phyloP scores from a whole-genome alignment of 2,888 invertebrate genomes.

The Orthonychiurus folsomi region DNA sequence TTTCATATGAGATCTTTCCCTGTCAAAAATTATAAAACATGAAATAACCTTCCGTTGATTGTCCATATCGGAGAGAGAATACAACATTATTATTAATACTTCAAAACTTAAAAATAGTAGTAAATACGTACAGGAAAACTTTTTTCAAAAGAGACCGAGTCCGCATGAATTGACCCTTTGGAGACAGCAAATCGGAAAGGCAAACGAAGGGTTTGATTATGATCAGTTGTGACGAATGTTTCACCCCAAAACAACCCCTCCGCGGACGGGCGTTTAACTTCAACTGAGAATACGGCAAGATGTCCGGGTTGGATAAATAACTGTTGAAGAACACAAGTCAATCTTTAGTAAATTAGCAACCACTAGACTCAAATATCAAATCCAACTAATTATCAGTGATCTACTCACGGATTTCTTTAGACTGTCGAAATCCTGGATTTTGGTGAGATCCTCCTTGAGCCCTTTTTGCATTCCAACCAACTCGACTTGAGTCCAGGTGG shows the following conservation, averaged over 20 bases:
- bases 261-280: slow-evolving; percentile 57
- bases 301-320: slow-evolving; percentile 52
- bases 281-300: slow-evolving; percentile 62
- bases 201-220: slow-evolving; percentile 56
- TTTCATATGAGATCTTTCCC: slow-evolving; percentile 68
- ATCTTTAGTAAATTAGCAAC: background rate
- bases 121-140: slow-evolving; percentile 65
- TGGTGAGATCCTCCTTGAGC: slow-evolving; percentile 39
- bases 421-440: slow-evolving; percentile 37
- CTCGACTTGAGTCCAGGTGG: slow-evolving; percentile 53
- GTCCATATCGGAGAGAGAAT: background rate
- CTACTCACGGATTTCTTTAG: slow-evolving; percentile 38
- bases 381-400: no score
- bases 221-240: slow-evolving; percentile 62
- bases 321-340: no score
- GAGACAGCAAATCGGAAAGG: slow-evolving; percentile 68
- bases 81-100: background rate
- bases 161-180: slow-evolving; percentile 61
- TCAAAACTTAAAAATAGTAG: slow-evolving; percentile 8
- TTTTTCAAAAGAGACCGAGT: slow-evolving; percentile 60
- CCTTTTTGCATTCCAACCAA: slow-evolving; percentile 56
- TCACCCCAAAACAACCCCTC: slow-evolving; percentile 61
- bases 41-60: background rate
- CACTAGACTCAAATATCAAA: background rate
- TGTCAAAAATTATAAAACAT: slow-evolving; percentile 43